Evolutionary conservation across 2,888 invertebrate species (phyloP), one percentile per base, ranked within the genome.

Genomic region (Phortica okadai): DNA sequence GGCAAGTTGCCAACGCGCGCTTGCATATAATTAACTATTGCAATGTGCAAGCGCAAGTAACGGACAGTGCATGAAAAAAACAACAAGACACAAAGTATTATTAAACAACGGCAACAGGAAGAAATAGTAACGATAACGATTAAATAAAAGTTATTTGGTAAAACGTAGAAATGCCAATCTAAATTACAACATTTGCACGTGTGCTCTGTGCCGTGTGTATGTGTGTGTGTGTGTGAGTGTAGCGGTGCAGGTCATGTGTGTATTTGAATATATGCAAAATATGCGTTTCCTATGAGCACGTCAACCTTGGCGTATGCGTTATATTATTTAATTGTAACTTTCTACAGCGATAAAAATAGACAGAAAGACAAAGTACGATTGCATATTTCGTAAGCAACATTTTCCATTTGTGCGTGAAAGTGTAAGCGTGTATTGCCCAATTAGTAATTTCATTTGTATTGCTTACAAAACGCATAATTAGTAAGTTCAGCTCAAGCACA

Each of bases 1-100:
- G 25, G 45, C 56, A 21, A 54, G 70, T 70, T 25, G 50, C 25
- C 6, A 44, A n/a, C 42, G 44, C 14, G 6, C 2, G 73, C 73
- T 74, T 74, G 74, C 74, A 74, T 74, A 74, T 33, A 50, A 74
- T 74, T 74, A 74, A 62, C 64, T 74, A 50, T 74, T 54, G 33
- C 33, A 33, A 11, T 72, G 56, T 72, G 33, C 33, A 33, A 33
- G 33, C 33, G 33, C 33, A 33, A 33, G 33, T 33, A 33, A 33
- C 33, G 33, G 33, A 1, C n/a, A 45, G 45, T 70, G 50, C 7
- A 5, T n/a, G 59, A 59, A 59, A n/a, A 59, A 59, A 42, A 6
- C 1, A 67, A 67, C n/a, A 14, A 10, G 44, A 67, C 4, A 44
- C 14, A 44, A 67, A 42, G n/a, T 16, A 44, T 50, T 50, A 50